Percentiles rank a stretch among this genome's conserved stretches.
Evolutionary conservation across 2,888 invertebrate genomes (phyloP).

Genomic region (Platerodrilus igneus): DNA sequence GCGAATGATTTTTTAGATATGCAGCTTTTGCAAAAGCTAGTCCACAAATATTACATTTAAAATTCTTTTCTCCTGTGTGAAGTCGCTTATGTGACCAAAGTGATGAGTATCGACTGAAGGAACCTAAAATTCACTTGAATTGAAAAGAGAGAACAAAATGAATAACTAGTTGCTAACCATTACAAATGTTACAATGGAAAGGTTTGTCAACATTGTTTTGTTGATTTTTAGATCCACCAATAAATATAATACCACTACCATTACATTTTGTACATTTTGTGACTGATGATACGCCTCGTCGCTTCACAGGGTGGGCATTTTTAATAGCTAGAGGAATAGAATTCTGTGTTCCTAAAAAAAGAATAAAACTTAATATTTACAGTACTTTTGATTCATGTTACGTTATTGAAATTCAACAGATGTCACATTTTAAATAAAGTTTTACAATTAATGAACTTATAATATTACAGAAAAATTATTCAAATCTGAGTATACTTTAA

Average conservation of each 20-base stretch:
- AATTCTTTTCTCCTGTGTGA: slow-evolving; percentile 79
- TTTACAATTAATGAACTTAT: no score
- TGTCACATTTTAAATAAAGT: no score
- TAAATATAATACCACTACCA: slow-evolving; percentile 80
- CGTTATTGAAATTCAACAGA: no score
- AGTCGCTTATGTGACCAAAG: slow-evolving; percentile 86
- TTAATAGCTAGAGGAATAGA: slow-evolving; percentile 46
- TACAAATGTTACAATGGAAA: slow-evolving; percentile 84
- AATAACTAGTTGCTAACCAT: slow-evolving; percentile 47
- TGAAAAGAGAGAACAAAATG: not conserved
- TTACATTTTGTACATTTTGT: slow-evolving; percentile 88
- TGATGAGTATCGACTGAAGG: slow-evolving; percentile 79
- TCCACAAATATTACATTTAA: slow-evolving; percentile 84
- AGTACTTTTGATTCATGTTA: no score
- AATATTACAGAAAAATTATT: slow-evolving; percentile 3
- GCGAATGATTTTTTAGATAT: slow-evolving; percentile 83
- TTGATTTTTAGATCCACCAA: slow-evolving; percentile 62
- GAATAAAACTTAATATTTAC: slow-evolving; percentile 1
- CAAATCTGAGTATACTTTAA: no score
- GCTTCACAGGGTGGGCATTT: slow-evolving; percentile 71
- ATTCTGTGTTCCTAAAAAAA: slow-evolving; percentile 47
- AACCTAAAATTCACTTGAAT: slow-evolving; percentile 43
- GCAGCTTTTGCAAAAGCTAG: slow-evolving; percentile 85
- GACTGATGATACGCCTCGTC: slow-evolving; percentile 75
- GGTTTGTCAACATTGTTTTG: slow-evolving; percentile 70